phyloP scores from a whole-genome alignment of 1,140 invertebrate genomes.

The Tenebrio molitor region DNA sequence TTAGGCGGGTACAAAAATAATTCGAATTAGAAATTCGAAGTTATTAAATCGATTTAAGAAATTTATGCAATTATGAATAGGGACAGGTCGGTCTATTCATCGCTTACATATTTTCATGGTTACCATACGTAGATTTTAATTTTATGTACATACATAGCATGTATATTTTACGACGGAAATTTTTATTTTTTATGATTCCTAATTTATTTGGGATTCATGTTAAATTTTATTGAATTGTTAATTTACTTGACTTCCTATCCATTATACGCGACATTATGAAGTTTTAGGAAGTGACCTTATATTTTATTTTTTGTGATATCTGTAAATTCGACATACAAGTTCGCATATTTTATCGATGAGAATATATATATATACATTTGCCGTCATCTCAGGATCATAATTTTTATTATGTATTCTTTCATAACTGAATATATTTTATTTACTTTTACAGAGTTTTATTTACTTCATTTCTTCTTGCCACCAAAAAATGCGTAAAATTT shows the following conservation, averaged over 20 bases:
- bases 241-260: constrained; percentile 6
- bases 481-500: too few relatives aligned
- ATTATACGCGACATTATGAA: neutral
- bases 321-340: neutral
- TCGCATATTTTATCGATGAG: too few relatives aligned
- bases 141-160: neutral
- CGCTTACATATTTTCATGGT: neutral
- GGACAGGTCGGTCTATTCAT: too few relatives aligned
- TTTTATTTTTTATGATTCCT: neutral
- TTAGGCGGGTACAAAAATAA: too few relatives aligned
- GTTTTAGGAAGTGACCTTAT: constrained; percentile 37
- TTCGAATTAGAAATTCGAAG: too few relatives aligned
- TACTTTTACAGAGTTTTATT: neutral
- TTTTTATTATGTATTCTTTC: constrained; percentile 30
- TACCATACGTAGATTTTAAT: neutral
- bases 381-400: constrained; percentile 23
- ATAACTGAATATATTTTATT: constrained; percentile 28
- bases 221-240: neutral
- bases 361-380: constrained; percentile 13
- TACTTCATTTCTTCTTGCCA: too few relatives aligned
- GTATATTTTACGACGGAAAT: too few relatives aligned
- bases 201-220: constrained; percentile 20
- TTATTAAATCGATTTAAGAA: too few relatives aligned
- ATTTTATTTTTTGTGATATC: constrained; percentile 33
- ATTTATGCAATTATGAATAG: too few relatives aligned